Evolutionary conservation across 2,797 vertebrate genomes (phyloP).

Genomic region (Micromesistius poutassou): DNA sequence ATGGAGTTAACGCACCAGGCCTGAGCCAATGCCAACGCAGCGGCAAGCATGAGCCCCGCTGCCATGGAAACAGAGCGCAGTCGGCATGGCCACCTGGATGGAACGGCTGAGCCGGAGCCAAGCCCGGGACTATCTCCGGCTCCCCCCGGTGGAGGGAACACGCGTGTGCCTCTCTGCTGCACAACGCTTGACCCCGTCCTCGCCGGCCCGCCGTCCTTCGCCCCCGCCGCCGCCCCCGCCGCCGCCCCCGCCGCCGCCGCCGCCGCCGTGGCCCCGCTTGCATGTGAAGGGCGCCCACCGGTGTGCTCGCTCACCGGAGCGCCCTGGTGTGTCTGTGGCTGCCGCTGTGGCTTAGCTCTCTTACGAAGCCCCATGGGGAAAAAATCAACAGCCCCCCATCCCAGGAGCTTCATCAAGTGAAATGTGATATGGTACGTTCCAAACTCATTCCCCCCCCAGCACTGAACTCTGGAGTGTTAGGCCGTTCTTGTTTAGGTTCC

Average conservation of each 20-base stretch:
- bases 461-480: constrained; percentile 48
- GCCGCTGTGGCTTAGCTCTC: constrained; percentile 46
- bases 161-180: constrained; percentile 3
- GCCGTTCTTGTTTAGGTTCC: constrained; percentile 18
- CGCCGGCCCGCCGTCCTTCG: background rate
- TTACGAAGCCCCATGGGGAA: constrained; percentile 62
- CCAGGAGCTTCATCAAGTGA: constrained; percentile 43
- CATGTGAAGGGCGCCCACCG: constrained; percentile 22
- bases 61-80: constrained; percentile 58
- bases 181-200: constrained; percentile 13
- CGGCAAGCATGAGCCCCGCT: constrained; percentile 58
- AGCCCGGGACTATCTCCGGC: constrained; percentile 20
- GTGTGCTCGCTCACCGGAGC: constrained; percentile 15
- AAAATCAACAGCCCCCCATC: constrained; percentile 13
- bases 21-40: constrained; percentile 50
- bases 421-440: constrained; percentile 12
- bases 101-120: constrained; percentile 35
- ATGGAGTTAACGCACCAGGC: constrained; percentile 66
- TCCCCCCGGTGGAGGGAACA: constrained; percentile 20
- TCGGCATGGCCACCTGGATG: constrained; percentile 51
- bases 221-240: constrained; percentile 9
- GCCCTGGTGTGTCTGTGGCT: constrained; percentile 20
- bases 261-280: background rate
- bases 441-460: constrained; percentile 22
- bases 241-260: constrained; percentile 9